Percentiles rank a stretch among this genome's conserved stretches.
These are phyloP conservation scores for Misgurnus anguillicaudatus DNA, from an alignment of 2,113 vertebrate genomes.

Conservation along the genomic window DNA sequence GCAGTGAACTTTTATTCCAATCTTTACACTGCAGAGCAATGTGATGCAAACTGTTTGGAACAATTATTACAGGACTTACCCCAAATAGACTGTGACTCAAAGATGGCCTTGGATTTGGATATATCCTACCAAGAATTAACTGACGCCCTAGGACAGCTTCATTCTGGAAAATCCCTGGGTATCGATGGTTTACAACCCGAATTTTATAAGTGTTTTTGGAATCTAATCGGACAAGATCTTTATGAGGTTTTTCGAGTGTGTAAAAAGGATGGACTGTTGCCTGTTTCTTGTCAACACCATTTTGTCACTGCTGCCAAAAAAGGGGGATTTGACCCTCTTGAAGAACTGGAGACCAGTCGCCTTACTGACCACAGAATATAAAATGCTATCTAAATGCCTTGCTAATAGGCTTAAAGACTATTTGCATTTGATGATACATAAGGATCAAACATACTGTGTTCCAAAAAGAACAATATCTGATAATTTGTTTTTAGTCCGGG, in stretches of 20 bases:
- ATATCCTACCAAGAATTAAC: neutral
- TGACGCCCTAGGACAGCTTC: neutral
- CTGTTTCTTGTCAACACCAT: neutral
- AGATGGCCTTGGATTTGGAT: neutral
- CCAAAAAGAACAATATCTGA: neutral
- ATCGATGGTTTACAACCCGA: too few species aligned
- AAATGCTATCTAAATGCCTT: neutral
- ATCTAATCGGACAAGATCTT: too few species aligned
- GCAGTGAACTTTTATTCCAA: neutral
- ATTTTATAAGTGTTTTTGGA: too few species aligned
- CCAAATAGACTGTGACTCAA: neutral
- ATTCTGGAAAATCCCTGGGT: neutral
- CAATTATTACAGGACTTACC: neutral
- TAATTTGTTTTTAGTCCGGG: neutral
- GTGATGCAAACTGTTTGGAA: neutral
- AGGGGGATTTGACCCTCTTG: neutral
- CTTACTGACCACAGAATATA: neutral
- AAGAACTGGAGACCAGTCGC: neutral
- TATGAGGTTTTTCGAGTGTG: too few species aligned
- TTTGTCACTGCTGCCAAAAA: neutral
- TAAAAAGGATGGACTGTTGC: too few species aligned
- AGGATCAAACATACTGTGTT: too few species aligned
- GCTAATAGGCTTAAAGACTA: neutral
- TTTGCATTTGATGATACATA: neutral
- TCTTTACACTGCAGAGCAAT: neutral